Evolutionary conservation across 2,113 vertebrate genomes (phyloP), one percentile per base, ranked within the genome.

Genomic region (Malurus cyaneus): DNA sequence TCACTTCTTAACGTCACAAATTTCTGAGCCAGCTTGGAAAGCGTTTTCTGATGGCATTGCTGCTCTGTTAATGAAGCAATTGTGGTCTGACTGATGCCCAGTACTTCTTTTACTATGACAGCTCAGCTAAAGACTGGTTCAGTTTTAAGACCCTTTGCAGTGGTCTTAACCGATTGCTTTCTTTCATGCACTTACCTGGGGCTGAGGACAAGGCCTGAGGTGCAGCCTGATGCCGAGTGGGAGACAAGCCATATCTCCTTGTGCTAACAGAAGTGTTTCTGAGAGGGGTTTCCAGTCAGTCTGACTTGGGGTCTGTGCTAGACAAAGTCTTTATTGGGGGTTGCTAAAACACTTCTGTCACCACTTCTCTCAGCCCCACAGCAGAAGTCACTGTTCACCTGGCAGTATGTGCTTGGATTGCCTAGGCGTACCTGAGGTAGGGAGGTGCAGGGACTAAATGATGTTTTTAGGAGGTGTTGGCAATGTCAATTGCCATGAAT

Each of bases 311-410:
- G n/a, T 24, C 59, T 70, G 31, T 80, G 25, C 50, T 80, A 50
- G 59, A n/a, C n/a, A 76, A 81, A 85, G 18, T 23, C 39, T 59
- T 34, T 53, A 12, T 10, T 83, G 19, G 34, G 67, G 32, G 2
- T 18, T 77, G 32, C 31, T 86, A 28, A 59, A 64, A 59, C 2
- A 5, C 20, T 70, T 72, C 32, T 29, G 34, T 62, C 18, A 50
- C 42, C 3, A 1, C 29, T 20, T 76, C 16, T 12, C 16, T 46
- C 26, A 81, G 54, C 36, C 39, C 29, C 0, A 0, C 61, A 81
- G 82, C n/a, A 56, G 71, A 81, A 77, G 59, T 61, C 57, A 19
- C 49, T 54, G 34, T 71, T 89, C 11, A 50, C 7, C 23, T 69
- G 59, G 36, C 31, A 57, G 19, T 13, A 0, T 31, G 36, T 72